phyloP scores from a whole-genome alignment of 1,140 invertebrate genomes.

The Nomia melanderi region DNA sequence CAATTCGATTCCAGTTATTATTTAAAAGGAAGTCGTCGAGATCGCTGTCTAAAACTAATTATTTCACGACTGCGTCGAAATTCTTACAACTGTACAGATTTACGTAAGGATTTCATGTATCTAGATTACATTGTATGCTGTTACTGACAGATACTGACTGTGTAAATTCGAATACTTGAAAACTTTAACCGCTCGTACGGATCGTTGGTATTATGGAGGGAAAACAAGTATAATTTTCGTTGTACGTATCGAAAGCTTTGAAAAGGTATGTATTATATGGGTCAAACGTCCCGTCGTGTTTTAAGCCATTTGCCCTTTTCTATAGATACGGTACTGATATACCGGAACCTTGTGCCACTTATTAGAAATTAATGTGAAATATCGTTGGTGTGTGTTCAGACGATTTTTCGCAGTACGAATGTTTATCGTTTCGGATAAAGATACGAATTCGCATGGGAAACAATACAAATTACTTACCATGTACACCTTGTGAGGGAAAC shows the following conservation, averaged over 20 bases:
- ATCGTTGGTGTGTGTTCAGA: neutral
- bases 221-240: neutral
- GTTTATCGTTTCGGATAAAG: conserved; percentile 10
- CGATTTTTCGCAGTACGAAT: neutral
- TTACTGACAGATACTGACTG: neutral
- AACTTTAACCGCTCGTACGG: neutral
- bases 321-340: conserved; percentile 42
- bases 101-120: neutral
- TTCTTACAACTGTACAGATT: too few species aligned
- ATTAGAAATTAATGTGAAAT: conserved; percentile 29
- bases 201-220: too few species aligned
- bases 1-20: neutral
- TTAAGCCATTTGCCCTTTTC: conserved; percentile 1
- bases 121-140: neutral
- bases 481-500: neutral
- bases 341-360: conserved; percentile 63
- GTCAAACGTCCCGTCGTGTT: conserved; percentile 26
- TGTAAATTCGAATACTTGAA: neutral
- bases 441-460: neutral
- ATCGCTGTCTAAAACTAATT: neutral
- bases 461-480: neutral
- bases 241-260: neutral
- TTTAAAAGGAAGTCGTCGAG: neutral
- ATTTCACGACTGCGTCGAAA: neutral
- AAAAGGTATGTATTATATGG: conserved; percentile 20